Evolutionary conservation across 2,888 invertebrate species (phyloP).

Genomic region (Hirtodrosophila histrioides): DNA sequence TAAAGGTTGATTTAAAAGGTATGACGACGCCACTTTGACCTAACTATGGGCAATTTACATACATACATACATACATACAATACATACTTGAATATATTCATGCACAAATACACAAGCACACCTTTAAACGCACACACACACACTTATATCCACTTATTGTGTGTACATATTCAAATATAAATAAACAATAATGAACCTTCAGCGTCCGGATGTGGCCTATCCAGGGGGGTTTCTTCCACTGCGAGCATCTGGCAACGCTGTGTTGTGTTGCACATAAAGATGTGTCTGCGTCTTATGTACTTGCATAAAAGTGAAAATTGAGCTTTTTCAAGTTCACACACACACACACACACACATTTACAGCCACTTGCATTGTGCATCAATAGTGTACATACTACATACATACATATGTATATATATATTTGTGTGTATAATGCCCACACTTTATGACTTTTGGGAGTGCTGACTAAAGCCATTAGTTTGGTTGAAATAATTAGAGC

Average conservation of each 20-base stretch:
- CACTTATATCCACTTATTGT: too few species aligned
- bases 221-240: constrained; percentile 31
- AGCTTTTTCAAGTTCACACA: constrained; percentile 69
- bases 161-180: constrained; percentile 24
- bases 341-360: constrained; percentile 19
- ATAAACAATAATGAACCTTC: constrained; percentile 47
- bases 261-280: constrained; percentile 10
- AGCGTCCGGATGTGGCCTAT: constrained; percentile 30
- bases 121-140: not conserved
- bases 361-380: constrained; percentile 9
- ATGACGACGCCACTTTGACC: constrained; percentile 50
- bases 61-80: constrained; percentile 2
- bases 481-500: too few species aligned
- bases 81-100: constrained; percentile 4
- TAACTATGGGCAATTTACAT: constrained; percentile 25
- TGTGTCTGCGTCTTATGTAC: constrained; percentile 25
- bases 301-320: constrained; percentile 70
- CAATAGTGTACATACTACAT: not conserved
- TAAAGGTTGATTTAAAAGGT: constrained; percentile 74
- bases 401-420: not conserved
- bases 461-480: too few species aligned
- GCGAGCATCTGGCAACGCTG: constrained; percentile 36
- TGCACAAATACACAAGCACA: not conserved
- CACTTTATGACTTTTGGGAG: too few species aligned
- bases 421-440: not conserved